Evolutionary conservation across 2,888 invertebrate genomes (phyloP).

Genomic region (Sarcophaga caerulescens): DNA sequence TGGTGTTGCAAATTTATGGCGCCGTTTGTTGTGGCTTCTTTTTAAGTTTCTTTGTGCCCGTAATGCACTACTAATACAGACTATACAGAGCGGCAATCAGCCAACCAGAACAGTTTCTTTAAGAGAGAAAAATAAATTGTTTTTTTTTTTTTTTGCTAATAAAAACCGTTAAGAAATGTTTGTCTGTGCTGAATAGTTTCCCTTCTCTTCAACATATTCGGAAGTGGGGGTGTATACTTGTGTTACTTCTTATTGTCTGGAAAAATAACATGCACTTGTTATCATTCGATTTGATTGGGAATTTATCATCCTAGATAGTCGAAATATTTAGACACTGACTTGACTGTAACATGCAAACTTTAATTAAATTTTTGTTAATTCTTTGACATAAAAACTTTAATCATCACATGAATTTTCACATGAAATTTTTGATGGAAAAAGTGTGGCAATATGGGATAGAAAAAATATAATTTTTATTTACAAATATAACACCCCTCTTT

Average conservation of each 20-base stretch:
- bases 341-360: too few species aligned
- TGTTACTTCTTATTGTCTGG: neutral
- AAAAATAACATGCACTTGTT: neutral
- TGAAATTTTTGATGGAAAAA: too few species aligned
- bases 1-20: constrained; percentile 44
- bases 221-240: neutral
- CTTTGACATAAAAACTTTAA: too few species aligned
- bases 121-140: neutral
- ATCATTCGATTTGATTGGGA: too few species aligned
- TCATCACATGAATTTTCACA: too few species aligned
- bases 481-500: too few species aligned
- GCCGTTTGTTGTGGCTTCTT: constrained; percentile 55
- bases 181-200: neutral
- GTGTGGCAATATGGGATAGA: too few species aligned
- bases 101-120: constrained; percentile 40
- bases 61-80: constrained; percentile 38
- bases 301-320: too few species aligned
- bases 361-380: too few species aligned
- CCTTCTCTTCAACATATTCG: neutral
- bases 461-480: too few species aligned
- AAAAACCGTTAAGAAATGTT: constrained; percentile 48
- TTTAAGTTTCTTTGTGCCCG: constrained; percentile 10
- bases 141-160: neutral
- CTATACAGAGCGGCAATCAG: constrained; percentile 13
- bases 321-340: too few species aligned